Conservation (phyloP, 2,113 vertebrate species). For the Anguilla japonica region DNA sequence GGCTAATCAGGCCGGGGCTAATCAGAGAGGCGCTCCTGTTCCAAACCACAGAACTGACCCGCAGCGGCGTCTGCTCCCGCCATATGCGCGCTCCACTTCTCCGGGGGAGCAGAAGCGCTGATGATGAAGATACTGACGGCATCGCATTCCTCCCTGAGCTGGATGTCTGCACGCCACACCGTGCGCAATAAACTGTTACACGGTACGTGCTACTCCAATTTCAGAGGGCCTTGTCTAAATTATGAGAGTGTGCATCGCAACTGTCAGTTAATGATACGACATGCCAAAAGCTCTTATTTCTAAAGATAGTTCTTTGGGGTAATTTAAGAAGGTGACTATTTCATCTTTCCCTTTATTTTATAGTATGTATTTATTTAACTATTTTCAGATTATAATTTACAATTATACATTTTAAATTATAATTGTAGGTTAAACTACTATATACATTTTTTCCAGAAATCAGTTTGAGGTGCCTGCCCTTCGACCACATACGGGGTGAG, state of each 20-base stretch:
- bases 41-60: conserved; percentile 36
- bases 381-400: neutral
- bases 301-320: too few species aligned
- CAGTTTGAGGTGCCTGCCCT: neutral
- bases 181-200: neutral
- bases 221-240: neutral
- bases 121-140: neutral
- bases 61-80: conserved; percentile 6
- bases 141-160: neutral
- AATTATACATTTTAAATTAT: neutral
- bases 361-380: neutral
- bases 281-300: too few species aligned
- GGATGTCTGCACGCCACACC: neutral
- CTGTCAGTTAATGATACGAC: too few species aligned
- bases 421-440: neutral
- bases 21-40: conserved; percentile 35
- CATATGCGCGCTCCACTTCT: conserved; percentile 1
- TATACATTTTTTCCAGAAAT: neutral
- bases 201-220: neutral
- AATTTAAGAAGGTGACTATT: neutral
- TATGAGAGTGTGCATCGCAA: neutral
- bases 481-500: neutral
- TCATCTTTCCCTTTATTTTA: neutral
- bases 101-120: neutral
- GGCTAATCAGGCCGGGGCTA: conserved; percentile 27